phyloP scores from a whole-genome alignment of 92 coral and sea anemone genomes.

The Anthopleura xanthogrammica region DNA sequence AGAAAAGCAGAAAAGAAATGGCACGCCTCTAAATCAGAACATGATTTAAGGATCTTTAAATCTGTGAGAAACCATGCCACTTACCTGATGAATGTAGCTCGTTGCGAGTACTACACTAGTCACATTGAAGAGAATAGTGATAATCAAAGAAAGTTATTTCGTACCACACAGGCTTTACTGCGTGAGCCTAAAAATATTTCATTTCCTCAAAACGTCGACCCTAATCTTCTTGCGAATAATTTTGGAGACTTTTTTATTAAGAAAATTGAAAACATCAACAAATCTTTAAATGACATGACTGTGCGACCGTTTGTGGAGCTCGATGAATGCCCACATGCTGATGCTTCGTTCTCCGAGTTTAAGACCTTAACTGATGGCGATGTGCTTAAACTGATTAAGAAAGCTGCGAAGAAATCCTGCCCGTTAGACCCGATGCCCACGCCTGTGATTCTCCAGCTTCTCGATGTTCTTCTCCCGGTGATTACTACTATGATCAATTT shows the following conservation, averaged over 20 bases:
- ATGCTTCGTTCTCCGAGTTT: too few relatives aligned
- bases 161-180: slow-evolving; percentile 17
- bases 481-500: too few relatives aligned
- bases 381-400: too few relatives aligned
- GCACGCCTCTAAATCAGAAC: slow-evolving; percentile 16
- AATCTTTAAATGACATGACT: too few relatives aligned
- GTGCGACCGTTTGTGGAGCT: too few relatives aligned
- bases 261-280: too few relatives aligned
- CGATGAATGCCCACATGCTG: too few relatives aligned
- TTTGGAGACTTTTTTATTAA: slow-evolving; percentile 26
- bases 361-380: too few relatives aligned
- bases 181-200: background rate
- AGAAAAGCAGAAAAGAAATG: slow-evolving; percentile 36
- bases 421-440: too few relatives aligned
- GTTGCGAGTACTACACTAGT: slow-evolving; percentile 30
- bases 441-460: too few relatives aligned
- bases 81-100: slow-evolving; percentile 16
- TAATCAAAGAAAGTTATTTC: slow-evolving; percentile 37
- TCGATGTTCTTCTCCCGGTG: too few relatives aligned
- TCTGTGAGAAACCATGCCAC: slow-evolving; percentile 22
- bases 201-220: slow-evolving; percentile 21
- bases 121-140: slow-evolving; percentile 19
- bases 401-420: too few relatives aligned
- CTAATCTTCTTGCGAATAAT: slow-evolving; percentile 21
- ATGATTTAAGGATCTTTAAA: slow-evolving; percentile 19